Base-by-base conservation (phyloP, 1,140 invertebrate genomes). In the Episyrphus balteatus region DNA sequence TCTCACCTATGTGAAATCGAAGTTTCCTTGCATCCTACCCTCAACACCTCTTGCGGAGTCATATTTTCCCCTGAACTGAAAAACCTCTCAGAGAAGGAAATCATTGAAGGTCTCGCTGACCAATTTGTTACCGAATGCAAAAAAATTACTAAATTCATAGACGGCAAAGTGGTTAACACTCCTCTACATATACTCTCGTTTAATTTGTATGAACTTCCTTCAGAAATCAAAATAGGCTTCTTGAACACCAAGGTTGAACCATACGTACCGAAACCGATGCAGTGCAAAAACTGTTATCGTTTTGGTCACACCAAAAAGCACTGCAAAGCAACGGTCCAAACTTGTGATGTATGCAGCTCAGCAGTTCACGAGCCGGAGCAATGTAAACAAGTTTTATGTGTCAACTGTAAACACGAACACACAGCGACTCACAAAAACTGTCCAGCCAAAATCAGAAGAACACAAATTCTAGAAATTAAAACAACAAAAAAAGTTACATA, bases 331-430 rank as follows among this genome's bases (percentile, higher is more conserved):
- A 5, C 14, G 31, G 17, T 32, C 21, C 31, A n/a, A 44, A 32
- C 3, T 34, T 26, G 21, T 8, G 21, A 12, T 26, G 3, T 32
- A 7, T 14, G 17, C n/a, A 17, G 30, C 26, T 9, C 7, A 6
- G 3, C n/a, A 21, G 11, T 5, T 18, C 12, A 42, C 13, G 12
- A 42, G 3, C n/a, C 13, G 5, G 21, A 42, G 6, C 43, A n/a
- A 19, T 44, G 30, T 33, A n/a, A 21, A 33, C 31, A 17, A 13
- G 43, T 44, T 12, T n/a, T 32, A 34, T 44, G 43, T 34, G 33
- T 44, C 32, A 44, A 44, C 13, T 44, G 43, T 32, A 44, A 44
- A 15, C 13, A 44, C 14, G 33, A 36, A n/a, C 43, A 44, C 32
- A 14, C 26, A 2, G 31, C 43, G 2, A 44, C 31, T 26, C 31